These are phyloP conservation scores for Octodon degus DNA, from an alignment of 2,113 vertebrate genomes.

Conservation along the genomic window DNA sequence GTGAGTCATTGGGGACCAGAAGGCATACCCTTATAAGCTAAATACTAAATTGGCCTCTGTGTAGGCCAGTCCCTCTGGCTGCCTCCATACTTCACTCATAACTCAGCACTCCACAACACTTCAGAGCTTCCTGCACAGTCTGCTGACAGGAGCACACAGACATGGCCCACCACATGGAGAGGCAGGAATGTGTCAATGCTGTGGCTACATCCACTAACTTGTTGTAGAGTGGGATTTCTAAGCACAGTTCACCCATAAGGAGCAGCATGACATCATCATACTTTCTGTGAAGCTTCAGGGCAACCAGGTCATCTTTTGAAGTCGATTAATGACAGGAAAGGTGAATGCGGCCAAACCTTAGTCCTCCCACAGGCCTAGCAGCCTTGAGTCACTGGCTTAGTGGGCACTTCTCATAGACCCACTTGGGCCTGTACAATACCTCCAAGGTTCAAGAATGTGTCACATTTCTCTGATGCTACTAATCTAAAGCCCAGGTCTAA, in stretches of 20 bases:
- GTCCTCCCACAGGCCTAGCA: neutral
- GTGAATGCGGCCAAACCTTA: neutral
- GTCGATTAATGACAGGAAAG: conserved; percentile 91
- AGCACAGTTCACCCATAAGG: conserved; percentile 92
- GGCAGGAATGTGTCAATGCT: neutral
- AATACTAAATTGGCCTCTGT: neutral
- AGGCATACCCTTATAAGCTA: neutral
- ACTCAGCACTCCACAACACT: neutral
- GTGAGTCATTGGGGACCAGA: conserved; percentile 28
- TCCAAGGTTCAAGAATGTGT: fast-evolving
- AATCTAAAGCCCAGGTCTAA: neutral
- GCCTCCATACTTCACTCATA: neutral
- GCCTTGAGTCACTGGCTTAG: neutral
- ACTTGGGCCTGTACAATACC: neutral
- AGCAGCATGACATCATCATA: conserved; percentile 96
- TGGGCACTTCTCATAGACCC: too few relatives aligned
- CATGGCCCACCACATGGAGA: conserved; percentile 10
- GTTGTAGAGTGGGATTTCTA: conserved; percentile 91
- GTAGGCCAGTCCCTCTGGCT: neutral
- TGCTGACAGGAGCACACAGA: conserved; percentile 28
- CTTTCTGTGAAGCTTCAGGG: conserved; percentile 94
- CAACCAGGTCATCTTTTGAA: conserved; percentile 95
- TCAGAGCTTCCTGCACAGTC: neutral
- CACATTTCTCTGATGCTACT: neutral
- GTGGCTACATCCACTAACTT: conserved; percentile 84